Conservation (phyloP, 2,797 vertebrate species). For the Myiotriccus ornatus region DNA sequence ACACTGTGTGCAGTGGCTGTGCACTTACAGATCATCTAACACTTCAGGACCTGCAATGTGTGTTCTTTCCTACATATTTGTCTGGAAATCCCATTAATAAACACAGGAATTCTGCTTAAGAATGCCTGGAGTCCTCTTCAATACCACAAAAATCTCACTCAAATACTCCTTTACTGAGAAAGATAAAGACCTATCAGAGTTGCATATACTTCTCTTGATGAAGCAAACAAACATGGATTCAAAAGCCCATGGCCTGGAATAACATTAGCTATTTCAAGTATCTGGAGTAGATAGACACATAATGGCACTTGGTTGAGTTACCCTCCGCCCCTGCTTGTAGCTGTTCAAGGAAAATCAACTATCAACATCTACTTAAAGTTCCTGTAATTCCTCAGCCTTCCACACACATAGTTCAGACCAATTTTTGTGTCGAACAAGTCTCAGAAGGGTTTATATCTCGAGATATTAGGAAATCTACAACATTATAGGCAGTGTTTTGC, state of each 20-base stretch:
- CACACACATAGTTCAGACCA: not conserved
- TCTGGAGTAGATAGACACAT: not conserved
- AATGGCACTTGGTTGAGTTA: not conserved
- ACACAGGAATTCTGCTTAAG: not conserved
- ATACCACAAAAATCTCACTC: not conserved
- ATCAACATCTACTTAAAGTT: not conserved
- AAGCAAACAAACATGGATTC: not conserved
- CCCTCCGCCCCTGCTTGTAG: not conserved
- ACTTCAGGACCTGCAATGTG: not conserved
- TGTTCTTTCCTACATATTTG: rapidly evolving
- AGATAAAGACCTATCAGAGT: not conserved
- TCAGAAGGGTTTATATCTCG: not conserved
- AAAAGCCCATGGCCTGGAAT: not conserved
- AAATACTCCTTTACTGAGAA: not conserved
- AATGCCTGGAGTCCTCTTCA: not conserved
- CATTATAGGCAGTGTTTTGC: not conserved
- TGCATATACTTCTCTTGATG: not conserved
- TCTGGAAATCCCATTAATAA: not conserved
- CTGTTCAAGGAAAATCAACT: not conserved
- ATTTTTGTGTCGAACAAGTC: not conserved
- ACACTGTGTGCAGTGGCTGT: not conserved
- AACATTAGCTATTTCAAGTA: not conserved
- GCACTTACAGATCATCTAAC: not conserved
- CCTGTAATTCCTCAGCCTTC: not conserved
- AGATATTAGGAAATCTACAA: not conserved